Percentiles rank a stretch among this genome's conserved stretches.
Conservation (phyloP, 2,113 vertebrate genomes). For the Sigmodon hispidus region DNA sequence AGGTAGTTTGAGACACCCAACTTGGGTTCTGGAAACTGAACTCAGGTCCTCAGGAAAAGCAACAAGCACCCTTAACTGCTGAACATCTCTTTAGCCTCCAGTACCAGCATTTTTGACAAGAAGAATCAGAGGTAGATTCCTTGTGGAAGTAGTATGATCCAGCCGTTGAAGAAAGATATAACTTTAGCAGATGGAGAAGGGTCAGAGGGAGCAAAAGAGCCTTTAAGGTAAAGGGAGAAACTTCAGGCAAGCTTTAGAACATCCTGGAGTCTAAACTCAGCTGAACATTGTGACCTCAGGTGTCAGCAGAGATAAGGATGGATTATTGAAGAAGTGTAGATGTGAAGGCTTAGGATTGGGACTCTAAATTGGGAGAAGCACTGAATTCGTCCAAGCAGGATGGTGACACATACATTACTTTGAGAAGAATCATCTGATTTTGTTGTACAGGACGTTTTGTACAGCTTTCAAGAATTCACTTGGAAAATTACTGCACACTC, state of each 20-base stretch:
- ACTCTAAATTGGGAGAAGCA: not conserved
- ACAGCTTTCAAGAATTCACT: not conserved
- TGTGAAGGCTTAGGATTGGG: not conserved
- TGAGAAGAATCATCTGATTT: not conserved
- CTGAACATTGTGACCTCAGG: not conserved
- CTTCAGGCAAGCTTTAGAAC: constrained; percentile 9
- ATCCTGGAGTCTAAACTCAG: not conserved
- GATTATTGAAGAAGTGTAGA: constrained; percentile 8
- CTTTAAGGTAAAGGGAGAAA: constrained; percentile 13
- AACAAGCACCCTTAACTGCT: not conserved
- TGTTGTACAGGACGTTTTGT: not conserved
- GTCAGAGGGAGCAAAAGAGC: not conserved
- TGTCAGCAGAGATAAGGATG: not conserved
- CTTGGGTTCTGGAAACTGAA: not conserved
- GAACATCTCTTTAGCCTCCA: not conserved
- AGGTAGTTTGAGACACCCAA: not conserved
- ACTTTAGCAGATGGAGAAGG: not conserved
- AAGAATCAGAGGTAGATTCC: constrained; percentile 1
- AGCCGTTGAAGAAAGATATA: not conserved
- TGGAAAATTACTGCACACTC: not conserved
- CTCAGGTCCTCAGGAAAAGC: not conserved
- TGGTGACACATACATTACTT: not conserved
- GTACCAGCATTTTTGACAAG: not conserved
- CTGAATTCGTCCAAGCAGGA: not conserved
- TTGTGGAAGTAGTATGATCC: not conserved